Base-by-base conservation (phyloP, 1,140 invertebrate genomes). In the Lutraria rhynchaena region DNA sequence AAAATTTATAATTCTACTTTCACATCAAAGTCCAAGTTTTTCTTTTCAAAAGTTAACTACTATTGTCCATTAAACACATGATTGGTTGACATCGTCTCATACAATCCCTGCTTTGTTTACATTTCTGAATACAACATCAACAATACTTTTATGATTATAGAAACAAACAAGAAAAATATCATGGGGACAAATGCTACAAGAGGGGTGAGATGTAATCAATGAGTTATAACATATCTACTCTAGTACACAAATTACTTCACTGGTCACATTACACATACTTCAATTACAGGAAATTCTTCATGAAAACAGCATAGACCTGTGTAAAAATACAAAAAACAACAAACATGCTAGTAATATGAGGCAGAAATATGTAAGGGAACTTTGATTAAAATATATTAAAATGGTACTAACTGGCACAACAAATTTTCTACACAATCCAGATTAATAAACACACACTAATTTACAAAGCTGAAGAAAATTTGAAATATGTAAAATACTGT, bases 261-360 rank as follows among this genome's bases (percentile, higher is more conserved):
- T n/a, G n/a, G n/a, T n/a, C n/a, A n/a, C n/a, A n/a, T n/a, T n/a
- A n/a, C n/a, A 61, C 9, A 17, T 9, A 37, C 33, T 55, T 33
- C 57, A 61, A 61, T 61, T 61, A 61, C 31, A 37, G n/a, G 41
- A 37, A 61, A 9, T 17, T 13, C 35, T 37, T 61, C 35, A 61
- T 60, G 53, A 58, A 74, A 74, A 60, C 71, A 74, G 55, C 71
- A 74, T 60, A 69, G 35, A 60, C 71, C 71, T 74, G 71, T 74
- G 13, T 35, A 37, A 74, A 74, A 60, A 74, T 74, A 74, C 51
- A 70, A 74, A 74, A 69, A 74, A 55, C 41, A 65, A 35, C 37
- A 65, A 69, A 74, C 57, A 61, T 60, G 31, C 55, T 74, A 46
- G 27, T 53, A 57, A 19, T 24, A 17, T n/a, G 3, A 44, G 15